phyloP scores from a whole-genome alignment of 2,797 vertebrate genomes.

The Xiphorhynchus erythropygius region DNA sequence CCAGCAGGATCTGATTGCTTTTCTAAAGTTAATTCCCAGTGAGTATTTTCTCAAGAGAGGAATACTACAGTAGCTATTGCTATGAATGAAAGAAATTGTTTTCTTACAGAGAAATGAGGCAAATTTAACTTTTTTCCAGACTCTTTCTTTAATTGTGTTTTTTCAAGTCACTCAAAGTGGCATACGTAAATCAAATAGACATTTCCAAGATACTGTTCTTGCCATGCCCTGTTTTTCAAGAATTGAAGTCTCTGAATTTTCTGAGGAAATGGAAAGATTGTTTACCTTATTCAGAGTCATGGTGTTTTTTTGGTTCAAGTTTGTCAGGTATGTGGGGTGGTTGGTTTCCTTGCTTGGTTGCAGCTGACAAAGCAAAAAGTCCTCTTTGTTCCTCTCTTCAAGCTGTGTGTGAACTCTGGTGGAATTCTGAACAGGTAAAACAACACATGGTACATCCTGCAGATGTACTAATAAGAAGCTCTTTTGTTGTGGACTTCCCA shows the following conservation, averaged over 20 bases:
- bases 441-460: conserved; percentile 2
- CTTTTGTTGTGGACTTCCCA: not conserved
- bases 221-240: not conserved
- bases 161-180: not conserved
- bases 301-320: not conserved
- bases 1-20: conserved; percentile 62
- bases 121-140: not conserved
- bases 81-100: conserved; percentile 3
- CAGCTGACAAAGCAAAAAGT: conserved; percentile 39
- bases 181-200: not conserved
- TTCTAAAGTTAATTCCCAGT: conserved; percentile 66
- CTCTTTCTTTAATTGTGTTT: not conserved
- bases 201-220: not conserved
- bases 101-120: not conserved
- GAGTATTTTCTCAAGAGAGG: not conserved
- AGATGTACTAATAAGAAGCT: conserved; percentile 47
- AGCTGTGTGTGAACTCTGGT: not conserved
- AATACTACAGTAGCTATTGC: not conserved
- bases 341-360: not conserved
- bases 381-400: conserved; percentile 15
- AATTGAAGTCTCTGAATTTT: not conserved
- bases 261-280: not conserved
- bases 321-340: not conserved
- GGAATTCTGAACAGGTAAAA: conserved; percentile 39
- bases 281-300: not conserved